Evolutionary conservation across 2,797 vertebrate species (phyloP).

Genomic region (Hydrocynus forskahlii): DNA sequence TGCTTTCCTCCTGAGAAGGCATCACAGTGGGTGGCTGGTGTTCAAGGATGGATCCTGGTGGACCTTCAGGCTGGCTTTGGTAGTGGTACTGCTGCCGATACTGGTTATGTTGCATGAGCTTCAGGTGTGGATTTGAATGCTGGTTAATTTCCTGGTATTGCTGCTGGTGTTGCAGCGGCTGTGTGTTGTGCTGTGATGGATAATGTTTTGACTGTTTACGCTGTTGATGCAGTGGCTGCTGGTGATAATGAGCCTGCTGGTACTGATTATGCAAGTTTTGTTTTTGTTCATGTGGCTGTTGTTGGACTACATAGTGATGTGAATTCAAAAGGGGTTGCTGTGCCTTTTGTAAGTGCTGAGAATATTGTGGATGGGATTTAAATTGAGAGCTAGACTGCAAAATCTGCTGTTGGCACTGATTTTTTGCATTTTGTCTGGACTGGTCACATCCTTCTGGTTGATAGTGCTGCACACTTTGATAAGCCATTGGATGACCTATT

Average conservation of each 20-base stretch:
- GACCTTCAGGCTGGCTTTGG: conserved; percentile 9
- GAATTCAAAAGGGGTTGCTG: conserved; percentile 51
- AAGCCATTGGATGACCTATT: conserved; percentile 30
- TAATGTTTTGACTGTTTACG: conserved; percentile 60
- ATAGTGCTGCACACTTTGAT: conserved; percentile 52
- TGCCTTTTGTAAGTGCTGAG: conserved; percentile 55
- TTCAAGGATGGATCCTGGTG: neutral
- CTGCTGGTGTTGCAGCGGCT: conserved; percentile 43
- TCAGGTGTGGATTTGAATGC: conserved; percentile 38
- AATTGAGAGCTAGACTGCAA: conserved; percentile 13
- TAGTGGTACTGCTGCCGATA: conserved; percentile 33
- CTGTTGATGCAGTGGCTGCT: conserved; percentile 43
- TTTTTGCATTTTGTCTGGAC: conserved; percentile 41
- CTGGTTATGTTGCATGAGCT: conserved; percentile 30
- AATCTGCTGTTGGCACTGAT: conserved; percentile 37
- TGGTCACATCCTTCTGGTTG: conserved; percentile 45
- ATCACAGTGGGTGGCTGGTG: conserved; percentile 20
- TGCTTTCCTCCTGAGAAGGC: neutral
- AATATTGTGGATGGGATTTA: conserved; percentile 34
- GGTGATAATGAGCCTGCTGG: conserved; percentile 53
- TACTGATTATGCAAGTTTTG: conserved; percentile 34
- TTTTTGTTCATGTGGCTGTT: conserved; percentile 42
- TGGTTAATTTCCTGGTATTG: conserved; percentile 56
- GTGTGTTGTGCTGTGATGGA: conserved; percentile 45
- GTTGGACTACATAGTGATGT: conserved; percentile 36